Conservation (phyloP, 2,888 invertebrate genomes). For the Saturnia pavonia region DNA sequence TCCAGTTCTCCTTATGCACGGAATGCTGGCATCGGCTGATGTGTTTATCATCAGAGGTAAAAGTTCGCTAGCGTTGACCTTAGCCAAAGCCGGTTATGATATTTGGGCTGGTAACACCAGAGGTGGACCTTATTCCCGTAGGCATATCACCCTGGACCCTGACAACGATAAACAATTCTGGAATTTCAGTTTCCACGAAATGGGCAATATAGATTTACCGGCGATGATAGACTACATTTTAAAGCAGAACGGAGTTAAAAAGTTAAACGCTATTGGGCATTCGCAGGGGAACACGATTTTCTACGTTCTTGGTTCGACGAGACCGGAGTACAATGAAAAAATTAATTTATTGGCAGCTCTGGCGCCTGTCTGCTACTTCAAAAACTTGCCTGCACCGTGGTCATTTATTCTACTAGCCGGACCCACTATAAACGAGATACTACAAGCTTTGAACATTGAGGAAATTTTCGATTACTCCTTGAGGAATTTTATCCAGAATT, state of each 20-base stretch:
- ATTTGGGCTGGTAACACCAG: conserved; percentile 55
- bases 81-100: conserved; percentile 74
- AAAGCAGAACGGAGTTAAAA: conserved; percentile 62
- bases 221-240: conserved; percentile 65
- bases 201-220: conserved; percentile 84
- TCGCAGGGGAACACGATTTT: conserved; percentile 83
- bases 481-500: not conserved
- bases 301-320: conserved; percentile 69
- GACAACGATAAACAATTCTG: conserved; percentile 54
- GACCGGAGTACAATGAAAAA: conserved; percentile 77
- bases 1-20: conserved; percentile 37
- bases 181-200: conserved; percentile 84
- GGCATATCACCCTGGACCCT: conserved; percentile 62
- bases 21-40: conserved; percentile 32
- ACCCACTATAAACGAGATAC: not conserved
- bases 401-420: not conserved
- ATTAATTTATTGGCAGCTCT: conserved; percentile 64
- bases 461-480: conserved; percentile 16
- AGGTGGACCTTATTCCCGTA: conserved; percentile 79
- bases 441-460: conserved; percentile 14
- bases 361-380: conserved; percentile 14
- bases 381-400: conserved; percentile 10
- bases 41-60: conserved; percentile 37
- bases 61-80: conserved; percentile 30
- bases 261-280: conserved; percentile 84